These are phyloP conservation scores for Allolobophora icterica DNA, from an alignment of 2,888 invertebrate genomes.

Conservation along the genomic window DNA sequence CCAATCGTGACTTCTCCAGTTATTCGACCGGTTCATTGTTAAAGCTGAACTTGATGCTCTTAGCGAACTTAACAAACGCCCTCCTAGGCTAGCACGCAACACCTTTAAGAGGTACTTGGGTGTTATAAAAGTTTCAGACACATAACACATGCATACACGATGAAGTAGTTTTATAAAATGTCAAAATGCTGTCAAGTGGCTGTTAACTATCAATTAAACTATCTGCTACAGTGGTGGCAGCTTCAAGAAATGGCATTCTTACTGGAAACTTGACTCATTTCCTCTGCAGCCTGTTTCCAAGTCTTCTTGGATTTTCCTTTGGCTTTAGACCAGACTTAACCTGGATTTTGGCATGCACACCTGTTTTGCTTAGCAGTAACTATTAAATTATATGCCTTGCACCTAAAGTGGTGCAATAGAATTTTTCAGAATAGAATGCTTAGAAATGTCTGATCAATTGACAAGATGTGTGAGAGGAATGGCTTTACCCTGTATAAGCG, in stretches of 20 bases:
- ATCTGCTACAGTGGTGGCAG: background rate
- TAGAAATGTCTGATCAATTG: no score
- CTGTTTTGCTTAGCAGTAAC: background rate
- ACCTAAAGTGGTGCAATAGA: background rate
- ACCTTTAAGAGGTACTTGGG: background rate
- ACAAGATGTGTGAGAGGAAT: background rate
- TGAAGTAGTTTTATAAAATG: background rate
- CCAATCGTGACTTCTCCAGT: no score
- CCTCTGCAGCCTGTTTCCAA: background rate
- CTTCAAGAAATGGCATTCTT: background rate
- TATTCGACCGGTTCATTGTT: no score
- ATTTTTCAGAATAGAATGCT: background rate
- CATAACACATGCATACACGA: background rate
- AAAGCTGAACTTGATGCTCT: no score
- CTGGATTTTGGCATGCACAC: background rate
- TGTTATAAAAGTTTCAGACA: background rate
- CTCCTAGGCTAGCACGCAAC: background rate
- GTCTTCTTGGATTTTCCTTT: background rate
- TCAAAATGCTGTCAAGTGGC: background rate
- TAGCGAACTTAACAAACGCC: no score
- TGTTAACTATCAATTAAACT: background rate
- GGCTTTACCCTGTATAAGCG: slow-evolving; percentile 81
- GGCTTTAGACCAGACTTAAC: background rate
- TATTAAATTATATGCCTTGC: background rate
- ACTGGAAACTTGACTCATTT: background rate